These are phyloP conservation scores for Paguma larvata DNA, from an alignment of 2,797 vertebrate genomes.

Conservation along the genomic window DNA sequence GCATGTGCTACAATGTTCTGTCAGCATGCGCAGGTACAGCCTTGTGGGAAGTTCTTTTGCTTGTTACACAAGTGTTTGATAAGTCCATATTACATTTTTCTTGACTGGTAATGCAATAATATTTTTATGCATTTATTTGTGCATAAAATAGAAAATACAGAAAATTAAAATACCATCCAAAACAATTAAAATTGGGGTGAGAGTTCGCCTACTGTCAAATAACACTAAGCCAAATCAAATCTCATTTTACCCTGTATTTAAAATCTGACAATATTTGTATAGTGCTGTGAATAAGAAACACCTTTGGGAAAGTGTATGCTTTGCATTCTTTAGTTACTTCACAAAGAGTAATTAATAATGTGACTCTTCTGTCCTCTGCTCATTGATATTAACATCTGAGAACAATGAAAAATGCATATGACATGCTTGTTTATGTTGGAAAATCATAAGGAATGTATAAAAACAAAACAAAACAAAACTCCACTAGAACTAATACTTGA, in stretches of 20 bases:
- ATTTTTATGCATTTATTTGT: background rate
- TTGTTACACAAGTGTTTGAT: slow-evolving; percentile 32
- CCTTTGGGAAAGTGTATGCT: background rate
- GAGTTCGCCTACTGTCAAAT: background rate
- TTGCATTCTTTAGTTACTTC: slow-evolving; percentile 37
- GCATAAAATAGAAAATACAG: background rate
- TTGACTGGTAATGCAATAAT: slow-evolving; percentile 67
- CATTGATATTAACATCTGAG: slow-evolving; percentile 48
- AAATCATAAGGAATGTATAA: background rate
- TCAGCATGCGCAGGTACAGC: slow-evolving; percentile 37
- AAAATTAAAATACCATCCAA: background rate
- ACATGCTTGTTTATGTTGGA: background rate
- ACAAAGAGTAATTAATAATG: slow-evolving; percentile 4
- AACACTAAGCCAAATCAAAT: background rate
- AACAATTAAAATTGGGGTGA: background rate
- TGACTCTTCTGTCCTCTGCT: slow-evolving; percentile 47
- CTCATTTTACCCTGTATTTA: slow-evolving; percentile 12
- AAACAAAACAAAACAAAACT: background rate
- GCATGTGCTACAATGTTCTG: slow-evolving; percentile 21
- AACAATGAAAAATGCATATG: slow-evolving; percentile 55
- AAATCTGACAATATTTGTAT: background rate
- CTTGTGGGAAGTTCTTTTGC: slow-evolving; percentile 18
- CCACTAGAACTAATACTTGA: background rate
- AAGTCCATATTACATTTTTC: slow-evolving; percentile 33
- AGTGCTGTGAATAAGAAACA: background rate